Conservation (phyloP, 1,140 invertebrate species). For the Lethrus apterus region DNA sequence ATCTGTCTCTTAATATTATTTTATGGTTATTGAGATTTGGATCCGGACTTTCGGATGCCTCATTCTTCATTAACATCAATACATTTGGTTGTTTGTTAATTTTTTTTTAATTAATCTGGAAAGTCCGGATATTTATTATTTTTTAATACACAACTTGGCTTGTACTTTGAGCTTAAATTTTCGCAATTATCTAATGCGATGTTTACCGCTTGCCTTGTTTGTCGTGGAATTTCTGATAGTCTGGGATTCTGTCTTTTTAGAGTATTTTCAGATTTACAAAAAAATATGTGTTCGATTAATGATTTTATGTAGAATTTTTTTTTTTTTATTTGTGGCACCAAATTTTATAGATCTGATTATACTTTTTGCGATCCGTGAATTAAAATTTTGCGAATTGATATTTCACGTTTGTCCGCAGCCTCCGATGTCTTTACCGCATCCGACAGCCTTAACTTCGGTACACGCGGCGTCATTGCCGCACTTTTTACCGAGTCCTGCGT, state of each 20-base stretch:
- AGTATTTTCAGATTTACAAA: background rate
- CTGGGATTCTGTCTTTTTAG: slow-evolving; percentile 24
- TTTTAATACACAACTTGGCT: slow-evolving; percentile 4
- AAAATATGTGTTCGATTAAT: background rate
- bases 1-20: background rate
- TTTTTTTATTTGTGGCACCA: background rate
- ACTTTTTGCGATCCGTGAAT: too few relatives aligned
- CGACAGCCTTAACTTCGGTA: slow-evolving; percentile 70
- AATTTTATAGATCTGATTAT: too few relatives aligned
- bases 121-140: background rate
- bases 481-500: slow-evolving; percentile 72
- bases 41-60: background rate
- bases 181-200: slow-evolving; percentile 1
- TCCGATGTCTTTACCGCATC: slow-evolving; percentile 68
- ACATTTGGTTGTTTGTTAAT: background rate
- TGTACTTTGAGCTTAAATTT: slow-evolving; percentile 4
- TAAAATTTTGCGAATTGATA: too few relatives aligned
- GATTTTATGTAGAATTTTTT: background rate
- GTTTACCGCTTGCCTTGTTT: slow-evolving; percentile 5
- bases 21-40: background rate
- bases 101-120: slow-evolving; percentile 1
- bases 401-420: slow-evolving; percentile 45
- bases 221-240: slow-evolving; percentile 20
- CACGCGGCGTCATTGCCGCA: slow-evolving; percentile 65
- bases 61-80: slow-evolving; percentile 5